Percentiles rank a stretch among this genome's conserved stretches.
Evolutionary conservation across 2,113 vertebrate species (phyloP).

Genomic region (Chaetops frenatus): DNA sequence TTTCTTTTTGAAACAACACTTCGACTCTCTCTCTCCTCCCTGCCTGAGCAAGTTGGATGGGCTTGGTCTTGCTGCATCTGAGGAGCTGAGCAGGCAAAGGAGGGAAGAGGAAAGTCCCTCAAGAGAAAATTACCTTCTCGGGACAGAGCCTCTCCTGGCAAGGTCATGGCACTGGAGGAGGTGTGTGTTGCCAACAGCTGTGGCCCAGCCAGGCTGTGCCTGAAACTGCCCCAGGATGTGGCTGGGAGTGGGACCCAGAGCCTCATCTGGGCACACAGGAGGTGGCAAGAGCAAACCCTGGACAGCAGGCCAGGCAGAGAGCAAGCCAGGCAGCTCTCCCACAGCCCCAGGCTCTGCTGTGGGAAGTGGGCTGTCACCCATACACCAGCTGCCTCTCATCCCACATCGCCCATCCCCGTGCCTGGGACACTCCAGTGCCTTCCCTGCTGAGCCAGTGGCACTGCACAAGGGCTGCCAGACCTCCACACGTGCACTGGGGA

Average conservation of each 20-base stretch:
- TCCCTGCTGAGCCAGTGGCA: accelerated
- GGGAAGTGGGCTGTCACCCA: neutral
- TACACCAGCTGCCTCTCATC: no score
- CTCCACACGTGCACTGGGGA: accelerated
- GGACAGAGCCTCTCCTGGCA: neutral
- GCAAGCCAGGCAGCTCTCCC: neutral
- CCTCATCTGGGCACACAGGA: accelerated
- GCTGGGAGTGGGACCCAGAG: neutral
- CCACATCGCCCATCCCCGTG: accelerated
- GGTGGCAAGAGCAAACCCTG: accelerated
- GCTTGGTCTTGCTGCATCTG: neutral
- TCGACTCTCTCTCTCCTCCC: neutral
- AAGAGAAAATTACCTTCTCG: neutral
- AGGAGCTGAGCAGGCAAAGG: neutral
- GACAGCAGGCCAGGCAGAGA: neutral
- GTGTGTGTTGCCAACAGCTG: neutral
- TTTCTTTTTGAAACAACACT: neutral
- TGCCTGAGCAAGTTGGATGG: neutral
- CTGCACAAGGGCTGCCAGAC: no score
- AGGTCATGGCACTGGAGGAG: neutral
- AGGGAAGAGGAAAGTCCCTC: neutral
- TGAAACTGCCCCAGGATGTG: neutral
- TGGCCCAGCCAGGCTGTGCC: neutral
- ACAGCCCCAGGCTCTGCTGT: neutral
- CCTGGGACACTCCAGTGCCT: neutral